Conservation (phyloP, 2,888 invertebrate genomes). For the Himalopsyche tibetana region DNA sequence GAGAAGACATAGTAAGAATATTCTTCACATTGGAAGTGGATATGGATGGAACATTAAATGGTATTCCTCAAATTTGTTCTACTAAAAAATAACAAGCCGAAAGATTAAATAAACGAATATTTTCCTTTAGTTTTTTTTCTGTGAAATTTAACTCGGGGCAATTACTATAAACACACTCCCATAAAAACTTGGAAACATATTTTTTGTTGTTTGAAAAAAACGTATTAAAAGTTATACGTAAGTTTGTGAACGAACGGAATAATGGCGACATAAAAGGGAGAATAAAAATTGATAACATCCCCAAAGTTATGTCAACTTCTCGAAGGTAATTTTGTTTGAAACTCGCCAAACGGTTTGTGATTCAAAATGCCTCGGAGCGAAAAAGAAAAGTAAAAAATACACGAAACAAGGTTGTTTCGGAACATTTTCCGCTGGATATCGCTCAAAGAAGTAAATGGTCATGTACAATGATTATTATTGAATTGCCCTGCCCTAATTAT, state of each 20-base stretch:
- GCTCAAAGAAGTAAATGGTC: too few species aligned
- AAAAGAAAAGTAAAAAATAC: not conserved
- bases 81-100: not conserved
- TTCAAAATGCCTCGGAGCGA: slow-evolving; percentile 12
- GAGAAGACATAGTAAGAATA: too few species aligned
- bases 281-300: slow-evolving; percentile 20
- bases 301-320: slow-evolving; percentile 25
- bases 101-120: not conserved
- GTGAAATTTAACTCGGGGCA: not conserved
- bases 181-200: not conserved
- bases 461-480: too few species aligned
- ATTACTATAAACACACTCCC: slow-evolving; percentile 12
- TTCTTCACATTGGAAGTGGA: too few species aligned
- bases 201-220: not conserved
- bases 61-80: too few species aligned
- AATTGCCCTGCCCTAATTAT: too few species aligned
- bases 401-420: not conserved
- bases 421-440: too few species aligned
- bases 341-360: slow-evolving; percentile 11
- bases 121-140: not conserved
- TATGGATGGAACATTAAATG: too few species aligned
- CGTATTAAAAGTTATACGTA: slow-evolving; percentile 6
- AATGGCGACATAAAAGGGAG: slow-evolving; percentile 9
- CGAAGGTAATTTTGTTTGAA: slow-evolving; percentile 22
- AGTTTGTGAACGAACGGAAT: not conserved